These are phyloP conservation scores for Pangasius sanitwongsei DNA, from an alignment of 2,797 vertebrate species.

Conservation along the genomic window DNA sequence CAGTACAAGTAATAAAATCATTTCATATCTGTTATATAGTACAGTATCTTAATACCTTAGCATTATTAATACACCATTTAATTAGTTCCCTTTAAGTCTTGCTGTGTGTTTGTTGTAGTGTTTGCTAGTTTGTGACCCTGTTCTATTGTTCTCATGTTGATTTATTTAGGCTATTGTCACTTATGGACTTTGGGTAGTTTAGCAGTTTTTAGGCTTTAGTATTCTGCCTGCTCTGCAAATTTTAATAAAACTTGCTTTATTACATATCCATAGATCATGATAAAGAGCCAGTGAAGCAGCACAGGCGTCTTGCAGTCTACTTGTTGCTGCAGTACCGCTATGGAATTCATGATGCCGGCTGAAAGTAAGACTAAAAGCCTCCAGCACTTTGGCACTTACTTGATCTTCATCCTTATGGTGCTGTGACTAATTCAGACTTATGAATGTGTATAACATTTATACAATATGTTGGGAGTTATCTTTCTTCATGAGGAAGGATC, in stretches of 20 bases:
- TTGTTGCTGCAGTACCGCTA: slow-evolving; percentile 12
- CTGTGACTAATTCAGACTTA: background rate
- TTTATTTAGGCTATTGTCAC: background rate
- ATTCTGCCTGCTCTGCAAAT: slow-evolving; percentile 22
- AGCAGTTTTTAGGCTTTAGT: background rate
- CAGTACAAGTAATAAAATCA: background rate
- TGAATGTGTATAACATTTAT: background rate
- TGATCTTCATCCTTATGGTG: background rate
- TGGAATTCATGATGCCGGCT: background rate
- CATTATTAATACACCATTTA: background rate
- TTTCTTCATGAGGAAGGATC: background rate
- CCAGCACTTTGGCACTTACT: background rate
- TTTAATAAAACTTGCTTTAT: background rate
- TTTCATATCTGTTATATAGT: no score
- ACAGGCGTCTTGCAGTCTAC: background rate
- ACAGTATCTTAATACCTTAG: no score
- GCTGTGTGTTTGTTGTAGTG: background rate
- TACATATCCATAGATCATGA: slow-evolving; percentile 21
- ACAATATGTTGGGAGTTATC: background rate
- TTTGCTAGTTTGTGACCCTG: background rate
- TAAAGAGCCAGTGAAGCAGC: slow-evolving; percentile 14
- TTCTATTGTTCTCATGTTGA: background rate
- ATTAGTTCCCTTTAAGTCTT: no score
- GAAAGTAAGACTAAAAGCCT: slow-evolving; percentile 17
- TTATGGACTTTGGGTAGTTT: background rate